phyloP scores from a whole-genome alignment of 1,140 invertebrate genomes.

The Pemphigus obesinymphae region DNA sequence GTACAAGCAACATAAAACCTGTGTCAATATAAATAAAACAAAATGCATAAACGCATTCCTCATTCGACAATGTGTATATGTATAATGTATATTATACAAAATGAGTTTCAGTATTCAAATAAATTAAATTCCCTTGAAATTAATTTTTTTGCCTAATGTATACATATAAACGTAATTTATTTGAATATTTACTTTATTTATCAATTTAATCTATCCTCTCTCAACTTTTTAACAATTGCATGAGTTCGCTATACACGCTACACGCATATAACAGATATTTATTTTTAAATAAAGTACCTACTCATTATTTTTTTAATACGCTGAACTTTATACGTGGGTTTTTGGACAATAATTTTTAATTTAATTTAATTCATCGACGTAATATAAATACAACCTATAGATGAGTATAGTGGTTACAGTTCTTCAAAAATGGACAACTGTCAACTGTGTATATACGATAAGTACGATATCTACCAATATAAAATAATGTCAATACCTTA shows the following conservation, averaged over 20 bases:
- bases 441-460: too few species aligned
- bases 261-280: too few species aligned
- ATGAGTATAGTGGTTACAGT: too few species aligned
- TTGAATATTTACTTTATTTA: background rate
- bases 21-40: background rate
- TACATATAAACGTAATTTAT: background rate
- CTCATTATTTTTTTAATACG: too few species aligned
- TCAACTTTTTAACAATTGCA: background rate
- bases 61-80: too few species aligned
- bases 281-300: background rate
- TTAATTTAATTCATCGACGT: background rate
- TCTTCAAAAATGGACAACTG: too few species aligned
- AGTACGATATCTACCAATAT: too few species aligned
- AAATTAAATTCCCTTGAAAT: background rate
- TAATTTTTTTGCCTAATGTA: background rate
- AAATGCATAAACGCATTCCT: background rate
- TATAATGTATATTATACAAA: background rate
- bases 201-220: background rate
- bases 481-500: too few species aligned
- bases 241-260: background rate
- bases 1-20: background rate
- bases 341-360: background rate
- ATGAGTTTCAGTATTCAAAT: background rate
- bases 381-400: background rate
- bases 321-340: too few species aligned